phyloP scores from a whole-genome alignment of 64 coral and sea anemone genomes.

The Dendrophyllia cribrosa region DNA sequence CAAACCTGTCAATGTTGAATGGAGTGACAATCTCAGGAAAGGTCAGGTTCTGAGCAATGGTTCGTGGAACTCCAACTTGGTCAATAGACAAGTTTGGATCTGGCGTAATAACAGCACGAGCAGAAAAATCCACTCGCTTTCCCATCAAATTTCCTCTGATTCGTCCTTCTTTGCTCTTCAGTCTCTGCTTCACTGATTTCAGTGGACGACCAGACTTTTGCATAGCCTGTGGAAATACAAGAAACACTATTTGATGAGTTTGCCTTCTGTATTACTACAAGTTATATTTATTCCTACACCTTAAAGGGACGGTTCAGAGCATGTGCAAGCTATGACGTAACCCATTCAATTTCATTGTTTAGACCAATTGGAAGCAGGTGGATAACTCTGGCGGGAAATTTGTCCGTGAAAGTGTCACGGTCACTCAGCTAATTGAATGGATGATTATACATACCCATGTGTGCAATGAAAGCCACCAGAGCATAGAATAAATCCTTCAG shows the following conservation, averaged over 20 bases:
- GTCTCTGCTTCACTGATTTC: constrained; percentile 97
- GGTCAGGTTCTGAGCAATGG: constrained; percentile 98
- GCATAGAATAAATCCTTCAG: no score
- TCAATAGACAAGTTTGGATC: constrained; percentile 97
- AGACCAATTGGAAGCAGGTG: no score
- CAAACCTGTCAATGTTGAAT: constrained; percentile 96
- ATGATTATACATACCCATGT: no score
- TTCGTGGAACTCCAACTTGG: constrained; percentile 97
- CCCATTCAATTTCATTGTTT: no score
- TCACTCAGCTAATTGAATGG: no score
- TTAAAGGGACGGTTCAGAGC: no score
- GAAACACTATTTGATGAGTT: neutral
- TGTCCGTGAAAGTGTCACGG: no score
- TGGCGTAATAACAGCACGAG: constrained; percentile 98
- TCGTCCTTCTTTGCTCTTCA: constrained; percentile 99
- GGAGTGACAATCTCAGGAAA: constrained; percentile 99
- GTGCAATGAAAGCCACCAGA: no score
- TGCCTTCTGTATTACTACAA: no score
- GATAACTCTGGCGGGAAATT: no score
- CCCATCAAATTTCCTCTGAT: constrained; percentile 99
- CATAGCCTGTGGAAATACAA: constrained; percentile 80
- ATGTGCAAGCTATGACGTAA: no score
- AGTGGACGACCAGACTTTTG: constrained; percentile 98
- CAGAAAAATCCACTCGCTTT: constrained; percentile 98
- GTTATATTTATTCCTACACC: no score